A percentile compares a stretch with the other conserved stretches of the same genome.
These are phyloP conservation scores for Ectemnius continuus DNA, from an alignment of 2,888 invertebrate genomes.

Conservation along the genomic window DNA sequence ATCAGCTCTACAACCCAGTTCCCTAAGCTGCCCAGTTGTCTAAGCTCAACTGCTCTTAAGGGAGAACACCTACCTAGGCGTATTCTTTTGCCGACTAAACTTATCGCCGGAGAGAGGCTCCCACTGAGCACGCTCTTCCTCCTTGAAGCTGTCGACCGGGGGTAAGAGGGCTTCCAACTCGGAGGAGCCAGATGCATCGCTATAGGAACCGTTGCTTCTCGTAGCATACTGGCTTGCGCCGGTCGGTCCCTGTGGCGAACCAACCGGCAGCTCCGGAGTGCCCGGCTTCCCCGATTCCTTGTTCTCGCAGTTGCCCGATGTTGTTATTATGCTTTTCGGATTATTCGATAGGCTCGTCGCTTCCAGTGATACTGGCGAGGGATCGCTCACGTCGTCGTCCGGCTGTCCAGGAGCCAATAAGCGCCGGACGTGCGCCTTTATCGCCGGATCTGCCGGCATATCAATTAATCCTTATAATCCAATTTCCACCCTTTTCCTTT, in stretches of 20 bases:
- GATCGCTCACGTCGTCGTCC: conserved; percentile 70
- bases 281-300: conserved; percentile 62
- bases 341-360: conserved; percentile 52
- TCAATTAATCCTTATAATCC: no score
- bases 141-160: conserved; percentile 76
- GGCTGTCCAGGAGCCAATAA: conserved; percentile 82
- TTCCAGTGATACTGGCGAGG: conserved; percentile 40
- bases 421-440: conserved; percentile 89
- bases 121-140: conserved; percentile 80
- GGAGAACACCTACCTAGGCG: conserved; percentile 70
- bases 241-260: conserved; percentile 62
- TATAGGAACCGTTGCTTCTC: conserved; percentile 81
- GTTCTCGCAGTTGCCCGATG: conserved; percentile 66
- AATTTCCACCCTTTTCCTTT: no score
- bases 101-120: conserved; percentile 79
- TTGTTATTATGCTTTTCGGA: conserved; percentile 51
- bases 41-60: background rate
- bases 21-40: background rate
- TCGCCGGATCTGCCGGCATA: conserved; percentile 86
- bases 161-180: conserved; percentile 78
- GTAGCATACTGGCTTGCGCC: conserved; percentile 74
- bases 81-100: conserved; percentile 74
- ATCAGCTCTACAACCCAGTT: background rate
- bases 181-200: conserved; percentile 74
- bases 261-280: conserved; percentile 64